phyloP scores from a whole-genome alignment of 2,888 invertebrate species.

The Pseudoips prasinana region DNA sequence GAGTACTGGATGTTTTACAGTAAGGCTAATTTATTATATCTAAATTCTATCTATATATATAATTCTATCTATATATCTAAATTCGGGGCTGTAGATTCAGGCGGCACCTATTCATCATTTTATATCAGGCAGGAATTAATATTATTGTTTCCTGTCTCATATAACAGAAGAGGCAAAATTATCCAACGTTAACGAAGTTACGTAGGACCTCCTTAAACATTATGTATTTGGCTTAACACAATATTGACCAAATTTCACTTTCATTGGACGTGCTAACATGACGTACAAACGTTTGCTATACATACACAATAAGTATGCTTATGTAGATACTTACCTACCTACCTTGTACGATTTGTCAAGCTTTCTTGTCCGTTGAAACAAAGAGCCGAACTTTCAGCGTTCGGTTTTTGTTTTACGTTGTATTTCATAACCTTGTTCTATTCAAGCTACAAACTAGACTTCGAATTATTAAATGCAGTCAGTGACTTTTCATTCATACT shows the following conservation, averaged over 20 bases:
- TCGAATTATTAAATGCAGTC: too few relatives aligned
- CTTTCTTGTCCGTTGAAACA: conserved; percentile 41
- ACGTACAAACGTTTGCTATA: conserved; percentile 9
- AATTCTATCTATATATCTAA: too few relatives aligned
- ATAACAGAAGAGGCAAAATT: too few relatives aligned
- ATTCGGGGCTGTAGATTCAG: too few relatives aligned
- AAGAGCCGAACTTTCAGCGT: conserved; percentile 26
- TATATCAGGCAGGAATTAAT: too few relatives aligned
- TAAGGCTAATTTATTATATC: too few relatives aligned
- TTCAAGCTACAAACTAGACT: neutral
- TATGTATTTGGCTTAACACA: conserved; percentile 46
- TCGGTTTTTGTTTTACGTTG: conserved; percentile 10
- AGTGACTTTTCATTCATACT: too few relatives aligned
- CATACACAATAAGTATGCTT: too few relatives aligned
- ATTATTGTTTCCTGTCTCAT: too few relatives aligned
- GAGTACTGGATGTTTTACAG: too few relatives aligned
- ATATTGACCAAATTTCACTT: conserved; percentile 74
- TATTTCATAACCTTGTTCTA: neutral
- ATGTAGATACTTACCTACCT: conserved; percentile 7
- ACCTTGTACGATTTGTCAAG: conserved; percentile 43
- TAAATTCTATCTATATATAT: too few relatives aligned
- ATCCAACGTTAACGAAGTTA: conserved; percentile 22
- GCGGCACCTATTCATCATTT: too few relatives aligned
- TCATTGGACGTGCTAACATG: conserved; percentile 35
- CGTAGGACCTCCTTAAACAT: conserved; percentile 32